Conservation (phyloP, 2,113 vertebrate genomes). For the Amia ocellicauda region DNA sequence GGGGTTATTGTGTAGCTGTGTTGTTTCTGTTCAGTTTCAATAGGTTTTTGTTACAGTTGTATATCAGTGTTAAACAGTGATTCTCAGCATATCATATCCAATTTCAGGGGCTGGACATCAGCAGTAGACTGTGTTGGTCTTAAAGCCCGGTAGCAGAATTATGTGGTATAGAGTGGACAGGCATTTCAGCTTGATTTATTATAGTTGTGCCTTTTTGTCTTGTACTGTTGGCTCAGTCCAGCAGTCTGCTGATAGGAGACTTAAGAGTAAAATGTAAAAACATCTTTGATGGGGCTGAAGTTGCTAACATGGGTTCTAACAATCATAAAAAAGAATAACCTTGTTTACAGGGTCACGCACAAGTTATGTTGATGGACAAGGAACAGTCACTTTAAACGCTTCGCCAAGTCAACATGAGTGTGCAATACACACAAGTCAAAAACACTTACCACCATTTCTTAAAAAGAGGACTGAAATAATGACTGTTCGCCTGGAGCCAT, state of each 20-base stretch:
- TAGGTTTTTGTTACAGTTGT: background rate
- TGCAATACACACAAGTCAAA: conserved; percentile 5
- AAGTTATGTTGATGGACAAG: too few relatives aligned
- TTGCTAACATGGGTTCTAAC: background rate
- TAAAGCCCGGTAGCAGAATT: background rate
- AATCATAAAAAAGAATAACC: background rate
- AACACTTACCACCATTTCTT: background rate
- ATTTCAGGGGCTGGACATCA: background rate
- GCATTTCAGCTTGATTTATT: background rate
- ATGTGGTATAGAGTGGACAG: background rate
- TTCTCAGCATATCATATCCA: background rate
- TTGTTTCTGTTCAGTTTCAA: too few relatives aligned
- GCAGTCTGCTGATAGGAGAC: background rate
- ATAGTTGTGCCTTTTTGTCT: background rate
- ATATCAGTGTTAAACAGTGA: too few relatives aligned
- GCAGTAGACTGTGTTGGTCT: background rate
- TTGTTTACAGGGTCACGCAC: background rate
- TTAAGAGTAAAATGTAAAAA: background rate
- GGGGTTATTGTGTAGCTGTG: too few relatives aligned
- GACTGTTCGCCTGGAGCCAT: background rate
- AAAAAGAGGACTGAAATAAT: background rate
- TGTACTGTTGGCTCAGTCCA: background rate
- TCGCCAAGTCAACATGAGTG: background rate
- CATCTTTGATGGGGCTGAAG: background rate
- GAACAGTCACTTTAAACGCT: conserved; percentile 1